These are phyloP conservation scores for Mesocricetus auratus DNA, from an alignment of 2,113 vertebrate species.

Conservation along the genomic window DNA sequence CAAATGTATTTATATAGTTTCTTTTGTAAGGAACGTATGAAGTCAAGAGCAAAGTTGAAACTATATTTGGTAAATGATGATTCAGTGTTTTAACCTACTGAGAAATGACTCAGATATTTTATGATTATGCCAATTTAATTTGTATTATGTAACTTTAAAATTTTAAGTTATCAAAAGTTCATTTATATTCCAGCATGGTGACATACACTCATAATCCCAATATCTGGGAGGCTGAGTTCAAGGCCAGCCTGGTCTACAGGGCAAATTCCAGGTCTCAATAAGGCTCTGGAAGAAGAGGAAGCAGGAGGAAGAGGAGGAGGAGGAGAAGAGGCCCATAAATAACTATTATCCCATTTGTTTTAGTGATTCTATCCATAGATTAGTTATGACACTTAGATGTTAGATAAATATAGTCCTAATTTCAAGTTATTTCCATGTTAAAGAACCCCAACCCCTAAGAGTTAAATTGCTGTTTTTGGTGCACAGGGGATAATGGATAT, in stretches of 20 bases:
- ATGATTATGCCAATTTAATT: background rate
- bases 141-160: background rate
- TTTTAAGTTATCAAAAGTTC: background rate
- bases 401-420: background rate
- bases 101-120: background rate
- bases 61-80: background rate
- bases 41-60: background rate
- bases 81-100: background rate
- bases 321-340: background rate
- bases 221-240: background rate
- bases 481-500: background rate
- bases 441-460: background rate
- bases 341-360: background rate
- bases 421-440: background rate
- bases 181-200: background rate
- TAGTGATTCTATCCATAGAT: background rate
- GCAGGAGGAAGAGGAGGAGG: background rate
- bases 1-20: background rate
- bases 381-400: background rate
- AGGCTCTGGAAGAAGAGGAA: background rate
- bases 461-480: background rate
- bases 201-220: background rate
- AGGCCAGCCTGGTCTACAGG: background rate
- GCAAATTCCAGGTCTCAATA: background rate
- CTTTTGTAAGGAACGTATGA: background rate